A percentile compares a stretch with the other conserved stretches of the same genome.
Conservation (phyloP, 2,113 vertebrate genomes). For the Hassar affinis region DNA sequence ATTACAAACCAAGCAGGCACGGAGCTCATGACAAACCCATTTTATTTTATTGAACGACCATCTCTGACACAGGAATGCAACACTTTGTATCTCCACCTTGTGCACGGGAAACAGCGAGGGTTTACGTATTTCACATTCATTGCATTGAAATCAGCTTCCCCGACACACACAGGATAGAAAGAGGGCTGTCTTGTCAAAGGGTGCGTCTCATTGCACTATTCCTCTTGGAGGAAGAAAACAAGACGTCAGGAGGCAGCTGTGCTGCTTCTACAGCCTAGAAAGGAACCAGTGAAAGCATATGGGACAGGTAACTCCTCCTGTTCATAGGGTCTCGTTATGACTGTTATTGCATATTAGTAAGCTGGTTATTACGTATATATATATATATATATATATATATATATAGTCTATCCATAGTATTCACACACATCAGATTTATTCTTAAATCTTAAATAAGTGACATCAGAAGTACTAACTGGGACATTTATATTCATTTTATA, state of each 20-base stretch:
- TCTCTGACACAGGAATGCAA: conserved; percentile 68
- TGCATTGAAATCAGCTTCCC: conserved; percentile 47
- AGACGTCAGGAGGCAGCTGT: conserved; percentile 42
- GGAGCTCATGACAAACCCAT: conserved; percentile 55
- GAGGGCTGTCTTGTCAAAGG: conserved; percentile 12
- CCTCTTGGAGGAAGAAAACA: conserved; percentile 71
- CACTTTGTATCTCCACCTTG: conserved; percentile 48
- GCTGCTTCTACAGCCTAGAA: not conserved
- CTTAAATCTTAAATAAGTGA: conserved; percentile 29
- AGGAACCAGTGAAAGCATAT: not conserved
- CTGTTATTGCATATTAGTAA: conserved; percentile 76
- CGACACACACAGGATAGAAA: conserved; percentile 45
- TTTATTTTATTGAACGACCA: conserved; percentile 74
- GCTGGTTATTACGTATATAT: conserved; percentile 64
- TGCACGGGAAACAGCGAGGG: conserved; percentile 62
- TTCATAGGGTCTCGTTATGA: conserved; percentile 47
- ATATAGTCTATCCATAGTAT: conserved; percentile 38
- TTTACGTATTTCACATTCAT: conserved; percentile 56
- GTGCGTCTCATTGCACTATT: conserved; percentile 62
- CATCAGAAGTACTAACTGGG: conserved; percentile 58
- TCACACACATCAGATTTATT: conserved; percentile 53
- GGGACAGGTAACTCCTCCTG: conserved; percentile 18
- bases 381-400: too few relatives aligned
- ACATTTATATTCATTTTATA: conserved; percentile 66
- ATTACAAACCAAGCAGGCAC: conserved; percentile 27